phyloP scores from a whole-genome alignment of 2,797 vertebrate species.

The Cossypha heuglini region DNA sequence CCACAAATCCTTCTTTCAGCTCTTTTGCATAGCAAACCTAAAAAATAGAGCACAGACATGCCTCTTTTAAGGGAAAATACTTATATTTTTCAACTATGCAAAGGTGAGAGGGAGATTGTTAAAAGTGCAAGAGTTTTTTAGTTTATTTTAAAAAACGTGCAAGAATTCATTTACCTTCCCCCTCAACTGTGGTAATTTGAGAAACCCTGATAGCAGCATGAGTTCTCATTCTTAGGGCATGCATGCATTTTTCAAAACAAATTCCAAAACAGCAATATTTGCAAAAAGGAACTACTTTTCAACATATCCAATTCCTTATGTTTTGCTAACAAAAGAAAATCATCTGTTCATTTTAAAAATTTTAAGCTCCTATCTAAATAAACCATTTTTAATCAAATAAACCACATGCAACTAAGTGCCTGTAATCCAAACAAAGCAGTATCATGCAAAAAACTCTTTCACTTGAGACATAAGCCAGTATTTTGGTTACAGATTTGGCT shows the following conservation, averaged over 20 bases:
- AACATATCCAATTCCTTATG: not conserved
- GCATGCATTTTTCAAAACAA: not conserved
- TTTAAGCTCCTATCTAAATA: not conserved
- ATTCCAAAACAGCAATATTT: not conserved
- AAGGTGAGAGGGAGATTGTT: not conserved
- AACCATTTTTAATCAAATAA: not conserved
- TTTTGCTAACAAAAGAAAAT: not conserved
- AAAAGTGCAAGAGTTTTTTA: not conserved
- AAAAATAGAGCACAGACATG: conserved; percentile 1
- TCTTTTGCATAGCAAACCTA: conserved; percentile 99
- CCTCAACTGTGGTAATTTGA: not conserved
- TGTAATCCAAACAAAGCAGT: not conserved
- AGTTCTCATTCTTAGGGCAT: not conserved
- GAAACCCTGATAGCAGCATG: not conserved
- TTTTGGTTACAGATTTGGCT: not conserved
- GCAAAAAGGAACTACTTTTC: not conserved
- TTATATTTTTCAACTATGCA: not conserved
- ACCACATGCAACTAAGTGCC: rapidly evolving
- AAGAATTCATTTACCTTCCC: not conserved
- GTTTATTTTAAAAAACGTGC: not conserved
- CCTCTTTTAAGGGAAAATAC: not conserved
- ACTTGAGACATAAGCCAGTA: not conserved
- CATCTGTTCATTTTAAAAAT: not conserved
- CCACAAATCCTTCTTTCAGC: conserved; percentile 97
- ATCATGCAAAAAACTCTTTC: not conserved